These are phyloP conservation scores for Canis aureus DNA, from an alignment of 2,113 vertebrate species.

Conservation along the genomic window DNA sequence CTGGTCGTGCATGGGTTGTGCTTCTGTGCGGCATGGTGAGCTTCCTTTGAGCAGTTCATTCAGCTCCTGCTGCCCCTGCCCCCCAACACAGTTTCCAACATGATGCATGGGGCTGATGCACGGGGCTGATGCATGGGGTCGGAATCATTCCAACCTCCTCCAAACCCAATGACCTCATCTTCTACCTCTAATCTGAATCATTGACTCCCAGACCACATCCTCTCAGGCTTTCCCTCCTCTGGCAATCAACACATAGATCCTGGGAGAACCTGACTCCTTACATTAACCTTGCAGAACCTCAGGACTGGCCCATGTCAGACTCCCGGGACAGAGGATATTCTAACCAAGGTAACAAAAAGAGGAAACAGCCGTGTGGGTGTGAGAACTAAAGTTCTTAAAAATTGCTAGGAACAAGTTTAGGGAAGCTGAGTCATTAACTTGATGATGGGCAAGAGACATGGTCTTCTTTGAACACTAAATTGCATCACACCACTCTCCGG, in stretches of 20 bases:
- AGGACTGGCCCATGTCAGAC: not conserved
- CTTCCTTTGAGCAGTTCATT: not conserved
- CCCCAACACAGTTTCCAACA: not conserved
- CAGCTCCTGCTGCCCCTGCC: not conserved
- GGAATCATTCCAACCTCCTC: not conserved
- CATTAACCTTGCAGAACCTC: not conserved
- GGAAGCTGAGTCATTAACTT: not conserved
- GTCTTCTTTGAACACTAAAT: not conserved
- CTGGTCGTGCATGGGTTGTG: fast-evolving
- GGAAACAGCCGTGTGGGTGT: not conserved
- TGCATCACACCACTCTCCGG: not conserved
- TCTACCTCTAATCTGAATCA: not conserved
- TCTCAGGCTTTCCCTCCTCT: not conserved
- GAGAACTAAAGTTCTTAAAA: not conserved
- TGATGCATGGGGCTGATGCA: not conserved
- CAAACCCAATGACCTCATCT: not conserved
- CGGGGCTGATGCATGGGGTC: not conserved
- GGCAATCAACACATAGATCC: not conserved
- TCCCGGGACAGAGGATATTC: not conserved
- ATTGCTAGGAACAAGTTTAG: not conserved
- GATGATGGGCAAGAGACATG: not conserved
- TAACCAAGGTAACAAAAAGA: not conserved
- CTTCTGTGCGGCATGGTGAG: too few relatives aligned
- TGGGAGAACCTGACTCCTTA: not conserved
- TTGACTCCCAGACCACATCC: too few relatives aligned